These are phyloP conservation scores for Corbicula japonica DNA, from an alignment of 2,888 invertebrate genomes.

Conservation along the genomic window DNA sequence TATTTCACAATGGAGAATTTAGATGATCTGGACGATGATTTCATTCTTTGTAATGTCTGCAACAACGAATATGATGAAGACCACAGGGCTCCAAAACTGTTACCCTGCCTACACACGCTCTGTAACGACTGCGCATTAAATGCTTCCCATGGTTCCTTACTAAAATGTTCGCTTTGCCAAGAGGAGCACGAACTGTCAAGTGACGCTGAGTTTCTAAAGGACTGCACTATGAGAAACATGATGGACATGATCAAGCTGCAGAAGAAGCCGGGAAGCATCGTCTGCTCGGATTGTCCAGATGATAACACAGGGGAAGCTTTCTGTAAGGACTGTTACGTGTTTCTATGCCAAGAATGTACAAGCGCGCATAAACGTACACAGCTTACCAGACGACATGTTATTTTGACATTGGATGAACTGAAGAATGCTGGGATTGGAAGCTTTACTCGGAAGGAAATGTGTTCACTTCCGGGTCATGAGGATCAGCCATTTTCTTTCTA, in stretches of 20 bases:
- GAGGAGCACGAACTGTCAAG: conserved; percentile 52
- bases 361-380: conserved; percentile 72
- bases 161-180: conserved; percentile 64
- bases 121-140: conserved; percentile 66
- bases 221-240: conserved; percentile 70
- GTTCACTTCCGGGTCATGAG: conserved; percentile 68
- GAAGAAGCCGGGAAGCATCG: conserved; percentile 62
- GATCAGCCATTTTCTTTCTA: conserved; percentile 73
- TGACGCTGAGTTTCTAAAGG: conserved; percentile 61
- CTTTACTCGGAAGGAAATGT: conserved; percentile 71
- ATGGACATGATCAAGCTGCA: conserved; percentile 72
- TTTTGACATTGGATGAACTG: conserved; percentile 65
- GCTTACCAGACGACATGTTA: conserved; percentile 67
- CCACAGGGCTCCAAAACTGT: conserved; percentile 67
- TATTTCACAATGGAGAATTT: conserved; percentile 57
- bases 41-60: conserved; percentile 69
- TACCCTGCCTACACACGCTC: conserved; percentile 71
- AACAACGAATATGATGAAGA: conserved; percentile 71
- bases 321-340: conserved; percentile 72
- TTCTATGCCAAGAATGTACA: conserved; percentile 71
- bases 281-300: conserved; percentile 73
- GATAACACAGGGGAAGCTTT: conserved; percentile 64
- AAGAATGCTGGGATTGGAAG: conserved; percentile 65
- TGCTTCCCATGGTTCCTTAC: conserved; percentile 48
- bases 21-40: conserved; percentile 65